A percentile compares a stretch with the other conserved stretches of the same genome.
These are phyloP conservation scores for Dipodomys spectabilis DNA, from an alignment of 2,113 vertebrate genomes.

Conservation along the genomic window DNA sequence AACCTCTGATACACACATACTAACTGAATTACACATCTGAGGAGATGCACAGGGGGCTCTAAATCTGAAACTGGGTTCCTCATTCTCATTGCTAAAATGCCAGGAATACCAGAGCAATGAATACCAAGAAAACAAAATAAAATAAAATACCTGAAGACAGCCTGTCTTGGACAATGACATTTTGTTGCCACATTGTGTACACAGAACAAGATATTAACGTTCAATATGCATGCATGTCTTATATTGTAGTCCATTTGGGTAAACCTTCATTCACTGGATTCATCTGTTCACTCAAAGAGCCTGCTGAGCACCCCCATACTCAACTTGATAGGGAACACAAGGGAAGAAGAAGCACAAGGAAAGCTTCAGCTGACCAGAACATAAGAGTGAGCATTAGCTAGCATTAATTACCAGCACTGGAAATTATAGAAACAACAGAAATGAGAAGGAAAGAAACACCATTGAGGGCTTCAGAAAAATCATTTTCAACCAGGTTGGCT, in stretches of 20 bases:
- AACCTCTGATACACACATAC: neutral
- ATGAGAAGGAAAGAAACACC: neutral
- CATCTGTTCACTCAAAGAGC: neutral
- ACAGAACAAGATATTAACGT: rapidly evolving
- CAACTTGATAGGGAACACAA: neutral
- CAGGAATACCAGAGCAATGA: no score
- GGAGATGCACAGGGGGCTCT: neutral
- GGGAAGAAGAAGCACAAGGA: neutral
- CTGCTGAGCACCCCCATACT: neutral
- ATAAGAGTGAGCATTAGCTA: neutral
- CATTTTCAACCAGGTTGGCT: neutral
- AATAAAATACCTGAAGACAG: neutral
- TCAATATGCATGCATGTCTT: neutral
- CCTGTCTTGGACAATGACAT: neutral
- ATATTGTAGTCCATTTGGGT: neutral
- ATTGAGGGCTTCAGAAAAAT: neutral
- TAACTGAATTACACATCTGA: neutral
- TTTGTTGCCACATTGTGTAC: neutral
- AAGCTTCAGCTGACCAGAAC: neutral
- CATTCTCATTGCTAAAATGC: neutral
- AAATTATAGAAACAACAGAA: neutral
- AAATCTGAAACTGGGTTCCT: neutral
- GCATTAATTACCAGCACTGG: neutral
- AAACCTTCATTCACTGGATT: neutral
- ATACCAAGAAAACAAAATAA: no score